Evolutionary conservation across 1,140 invertebrate genomes (phyloP), one percentile per base, ranked within the genome.

Genomic region (Scaptomyza montana): DNA sequence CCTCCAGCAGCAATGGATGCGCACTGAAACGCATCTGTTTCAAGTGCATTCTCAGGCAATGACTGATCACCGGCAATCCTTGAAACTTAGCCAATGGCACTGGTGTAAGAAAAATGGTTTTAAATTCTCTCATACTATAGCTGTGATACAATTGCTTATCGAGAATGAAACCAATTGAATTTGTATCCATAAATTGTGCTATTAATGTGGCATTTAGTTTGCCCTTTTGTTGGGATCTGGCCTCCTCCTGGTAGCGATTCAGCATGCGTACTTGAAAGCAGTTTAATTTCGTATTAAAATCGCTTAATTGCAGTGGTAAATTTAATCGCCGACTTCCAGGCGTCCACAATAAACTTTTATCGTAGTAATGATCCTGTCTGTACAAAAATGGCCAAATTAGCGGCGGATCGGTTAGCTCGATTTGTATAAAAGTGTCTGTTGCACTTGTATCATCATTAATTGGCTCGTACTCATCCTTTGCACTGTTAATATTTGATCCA

Each of bases 1-100:
- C 93, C 21, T 92, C 72, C 55, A 90, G 87, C 10, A 92, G 84
- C 21, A 92, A 78, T 1, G 90, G 91, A 78, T 93, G 92, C n/a
- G 80, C 59, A 7, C 68, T 89, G 25, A 93, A 93, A n/a, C 89
- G 82, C 12, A 93, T 43, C 6, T 85, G 61, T n/a, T 81, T 80
- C 0, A 93, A 54, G 53, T 75, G 63, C 12, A 93, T n/a, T 47
- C 90, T 86, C 10, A 93, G 60, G 33, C 89, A 91, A 45, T 91
- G 92, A 13, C 91, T 80, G 12, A 25, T 85, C 39, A n/a, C 12
- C 59, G 71, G 89, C 71, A 86, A 77, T 41, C 81, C 74, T 7
- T 72, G 63, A 0, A 74, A 57, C 6, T 74, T 28, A 7, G 39
- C 41, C n/a, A 61, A 2, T 0, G 66, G n/a, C 8, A 54, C 59